Base-by-base conservation (phyloP, 92 coral and sea anemone species). In the Epizoanthus fatuus region DNA sequence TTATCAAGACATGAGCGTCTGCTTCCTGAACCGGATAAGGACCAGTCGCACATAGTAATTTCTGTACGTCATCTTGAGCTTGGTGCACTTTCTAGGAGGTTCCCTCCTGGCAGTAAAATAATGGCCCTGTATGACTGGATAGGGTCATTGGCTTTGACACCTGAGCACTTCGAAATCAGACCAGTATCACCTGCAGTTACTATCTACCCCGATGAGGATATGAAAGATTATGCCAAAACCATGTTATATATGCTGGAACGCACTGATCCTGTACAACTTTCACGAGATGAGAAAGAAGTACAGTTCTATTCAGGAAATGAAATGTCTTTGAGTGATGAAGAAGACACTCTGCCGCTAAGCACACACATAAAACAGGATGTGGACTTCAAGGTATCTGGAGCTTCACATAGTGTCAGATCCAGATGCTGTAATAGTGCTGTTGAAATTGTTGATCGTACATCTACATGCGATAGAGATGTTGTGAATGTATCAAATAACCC, bases 61-160 rank as follows among this genome's bases (percentile, higher is more conserved):
- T 52, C 20, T 22, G 74, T 39, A 3, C 74, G 45, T 49, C 74
- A 69, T 52, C 74, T 52, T 7, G n/a, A 49, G 45, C 74, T 69
- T 69, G 74, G 74, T 62, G 67, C 67, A 62, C 6, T 69, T 39
- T 38, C 55, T 6, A 69, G 74, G 17, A 52, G 52, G 40, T 69
- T 69, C 20, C 74, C 74, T 6, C 53, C 53, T 13, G 53, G 45
- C n/a, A 38, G 74, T 22, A 69, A 39, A 69, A 52, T 69, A 17
- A 40, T 49, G 40, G 52, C 74, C 22, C 20, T 69, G 16, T 69
- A 69, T 38, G 74, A 69, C 45, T 69, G 74, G 74, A 69, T 69
- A 3, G 74, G 74, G 45, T 69, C 74, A 29, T 69, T 69, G 17
- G 74, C 74, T 69, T 38, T 39, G 45, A 49, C 45, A 14, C 74